Percentiles rank a stretch among this genome's conserved stretches.
These are phyloP conservation scores for Tetragnatha versicolor DNA, from an alignment of 1,140 invertebrate genomes.

Conservation along the genomic window DNA sequence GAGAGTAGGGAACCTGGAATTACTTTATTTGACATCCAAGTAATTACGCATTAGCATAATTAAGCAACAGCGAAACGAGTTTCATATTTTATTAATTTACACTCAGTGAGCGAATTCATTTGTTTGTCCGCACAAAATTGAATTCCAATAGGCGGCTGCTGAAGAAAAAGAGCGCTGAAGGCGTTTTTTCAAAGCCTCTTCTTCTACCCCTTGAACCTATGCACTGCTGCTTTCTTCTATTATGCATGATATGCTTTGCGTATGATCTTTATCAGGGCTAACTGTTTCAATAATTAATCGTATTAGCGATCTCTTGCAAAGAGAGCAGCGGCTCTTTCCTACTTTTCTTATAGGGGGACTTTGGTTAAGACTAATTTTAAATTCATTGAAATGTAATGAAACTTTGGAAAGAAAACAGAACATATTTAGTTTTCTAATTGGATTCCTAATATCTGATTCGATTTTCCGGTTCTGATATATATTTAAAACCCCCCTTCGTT, in stretches of 20 bases:
- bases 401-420: slow-evolving; percentile 36
- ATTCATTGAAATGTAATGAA: slow-evolving; percentile 53
- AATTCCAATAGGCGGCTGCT: slow-evolving; percentile 38
- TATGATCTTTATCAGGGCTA: slow-evolving; percentile 42
- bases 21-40: slow-evolving; percentile 55
- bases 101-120: slow-evolving; percentile 48
- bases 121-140: slow-evolving; percentile 52
- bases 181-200: slow-evolving; percentile 3
- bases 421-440: slow-evolving; percentile 51
- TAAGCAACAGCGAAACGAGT: slow-evolving; percentile 54
- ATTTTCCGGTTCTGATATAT: slow-evolving; percentile 4
- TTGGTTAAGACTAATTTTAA: slow-evolving; percentile 46
- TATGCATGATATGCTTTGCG: slow-evolving; percentile 49
- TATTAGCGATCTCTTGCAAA: slow-evolving; percentile 34
- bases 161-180: slow-evolving; percentile 8
- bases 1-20: slow-evolving; percentile 49
- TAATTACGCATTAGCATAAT: slow-evolving; percentile 56
- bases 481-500: background rate
- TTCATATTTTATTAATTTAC: slow-evolving; percentile 56
- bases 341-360: slow-evolving; percentile 26
- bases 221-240: slow-evolving; percentile 44
- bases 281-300: slow-evolving; percentile 53
- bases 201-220: slow-evolving; percentile 6
- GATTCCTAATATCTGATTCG: slow-evolving; percentile 41
- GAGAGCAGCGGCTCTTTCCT: background rate